phyloP scores from a whole-genome alignment of 2,888 invertebrate species.

The Thyatira batis region DNA sequence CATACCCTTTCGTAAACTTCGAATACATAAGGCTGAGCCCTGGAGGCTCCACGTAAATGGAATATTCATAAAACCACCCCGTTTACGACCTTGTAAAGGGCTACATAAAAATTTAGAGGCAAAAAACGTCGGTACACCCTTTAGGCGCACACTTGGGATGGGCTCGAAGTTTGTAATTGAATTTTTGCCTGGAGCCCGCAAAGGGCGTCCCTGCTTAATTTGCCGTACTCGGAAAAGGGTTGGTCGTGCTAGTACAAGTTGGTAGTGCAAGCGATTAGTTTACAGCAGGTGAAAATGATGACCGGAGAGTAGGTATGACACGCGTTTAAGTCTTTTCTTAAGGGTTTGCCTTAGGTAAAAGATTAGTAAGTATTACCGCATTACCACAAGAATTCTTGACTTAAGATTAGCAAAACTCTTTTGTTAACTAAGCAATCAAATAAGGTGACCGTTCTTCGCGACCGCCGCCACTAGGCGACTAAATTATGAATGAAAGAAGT shows the following conservation, averaged over 20 bases:
- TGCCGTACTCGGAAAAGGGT: slow-evolving; percentile 74
- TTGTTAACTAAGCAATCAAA: too few species aligned
- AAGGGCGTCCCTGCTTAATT: slow-evolving; percentile 79
- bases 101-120: slow-evolving; percentile 78
- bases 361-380: background rate
- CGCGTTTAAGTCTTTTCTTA: background rate
- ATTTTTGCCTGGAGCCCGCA: slow-evolving; percentile 81
- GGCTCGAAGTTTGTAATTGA: slow-evolving; percentile 79
- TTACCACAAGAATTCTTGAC: too few species aligned
- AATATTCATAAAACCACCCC: slow-evolving; percentile 79
- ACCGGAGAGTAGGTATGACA: background rate
- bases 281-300: background rate
- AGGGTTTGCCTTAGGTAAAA: background rate
- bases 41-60: slow-evolving; percentile 67
- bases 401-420: too few species aligned
- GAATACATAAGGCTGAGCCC: slow-evolving; percentile 50
- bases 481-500: too few species aligned
- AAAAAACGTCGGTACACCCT: slow-evolving; percentile 67
- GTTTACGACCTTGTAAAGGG: slow-evolving; percentile 80
- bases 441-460: too few species aligned
- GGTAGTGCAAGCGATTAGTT: background rate
- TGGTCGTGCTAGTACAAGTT: slow-evolving; percentile 37
- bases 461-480: too few species aligned
- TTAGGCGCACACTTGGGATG: slow-evolving; percentile 77
- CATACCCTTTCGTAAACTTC: slow-evolving; percentile 47